Conservation (phyloP, 1,140 invertebrate genomes). For the Adoxophyes honmai region DNA sequence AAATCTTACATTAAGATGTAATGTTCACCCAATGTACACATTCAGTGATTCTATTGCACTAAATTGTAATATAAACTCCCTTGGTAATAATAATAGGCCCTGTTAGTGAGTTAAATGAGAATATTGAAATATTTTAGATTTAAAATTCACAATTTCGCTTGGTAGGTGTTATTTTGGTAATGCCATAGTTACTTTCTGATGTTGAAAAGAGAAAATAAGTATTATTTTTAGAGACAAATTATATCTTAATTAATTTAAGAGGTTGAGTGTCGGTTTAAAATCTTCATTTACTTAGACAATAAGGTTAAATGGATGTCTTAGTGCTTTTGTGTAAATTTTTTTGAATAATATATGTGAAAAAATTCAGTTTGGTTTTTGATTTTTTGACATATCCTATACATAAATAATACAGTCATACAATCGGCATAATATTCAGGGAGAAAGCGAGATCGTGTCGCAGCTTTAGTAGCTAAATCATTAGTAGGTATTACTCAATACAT, state of each 20-base stretch:
- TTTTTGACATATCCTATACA: slow-evolving; percentile 6
- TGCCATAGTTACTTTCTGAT: slow-evolving; percentile 67
- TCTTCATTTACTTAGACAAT: slow-evolving; percentile 76
- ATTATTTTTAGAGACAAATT: slow-evolving; percentile 76
- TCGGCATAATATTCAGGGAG: no score
- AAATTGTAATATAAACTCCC: slow-evolving; percentile 58
- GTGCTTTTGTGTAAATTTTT: slow-evolving; percentile 78
- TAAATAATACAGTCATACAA: no score
- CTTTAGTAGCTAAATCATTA: no score
- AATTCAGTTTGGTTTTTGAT: slow-evolving; percentile 39
- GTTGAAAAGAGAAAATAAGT: slow-evolving; percentile 67
- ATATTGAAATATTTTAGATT: slow-evolving; percentile 55
- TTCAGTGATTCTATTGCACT: slow-evolving; percentile 65
- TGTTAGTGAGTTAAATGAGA: slow-evolving; percentile 51
- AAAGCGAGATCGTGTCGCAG: no score
- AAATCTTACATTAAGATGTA: slow-evolving; percentile 34
- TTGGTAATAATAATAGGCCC: slow-evolving; percentile 58
- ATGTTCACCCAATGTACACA: slow-evolving; percentile 64
- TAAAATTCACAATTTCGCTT: slow-evolving; percentile 65
- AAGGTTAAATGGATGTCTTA: slow-evolving; percentile 78
- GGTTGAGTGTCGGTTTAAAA: slow-evolving; percentile 72
- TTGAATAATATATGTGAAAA: slow-evolving; percentile 78
- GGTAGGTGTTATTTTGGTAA: slow-evolving; percentile 70
- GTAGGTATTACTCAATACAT: no score
- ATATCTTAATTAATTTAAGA: slow-evolving; percentile 71